Evolutionary conservation across 2,888 invertebrate species (phyloP), one percentile per base, ranked within the genome.

Genomic region (Lepetodrilus schrolli): DNA sequence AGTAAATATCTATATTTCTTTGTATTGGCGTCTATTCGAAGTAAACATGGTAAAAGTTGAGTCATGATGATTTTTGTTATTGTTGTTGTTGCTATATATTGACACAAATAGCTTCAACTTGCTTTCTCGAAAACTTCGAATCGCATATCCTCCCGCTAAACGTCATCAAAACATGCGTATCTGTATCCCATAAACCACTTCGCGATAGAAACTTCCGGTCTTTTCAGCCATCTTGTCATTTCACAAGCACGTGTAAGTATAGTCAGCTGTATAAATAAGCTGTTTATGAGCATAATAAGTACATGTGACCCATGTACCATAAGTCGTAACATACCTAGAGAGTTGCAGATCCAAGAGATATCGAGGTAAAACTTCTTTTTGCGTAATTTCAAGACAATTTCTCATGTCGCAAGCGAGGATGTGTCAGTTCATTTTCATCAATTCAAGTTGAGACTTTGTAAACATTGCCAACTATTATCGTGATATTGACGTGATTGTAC

Each of bases 1-100:
- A 75, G 73, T 5, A 86, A 79, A 4, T 83, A 72, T 68, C 79
- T 82, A 72, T 85, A 78, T 66, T 85, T 87, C 66, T 85, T 85
- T 2, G 80, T 72, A 73, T 80, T 82, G 26, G 85, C 84, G 4
- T 85, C 85, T 13, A 83, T 36, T 36, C 87, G 74, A 36, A 80
- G 75, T 17, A 87, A 75, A 73, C 86, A 84, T 2, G 82, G 78
- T 1, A 80, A 34, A 5, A 66, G 50, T 74, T 79, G 70, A 21
- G 75, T 70, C 78, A 77, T 75, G 70, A 69, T 73, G 43, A 43
- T 8, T 58, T 70, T 78, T 8, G 26, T 68, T 49, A 70, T 17
- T 34, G 8, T 17, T 1, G 17, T 20, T n/a, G 3, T 17, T 21
- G 30, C 17, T 37, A 21, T 13, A 34, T 36, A 66, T 17, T 13